Evolutionary conservation across 2,888 invertebrate genomes (phyloP), one percentile per base, ranked within the genome.

Genomic region (Hecatera dysodea): DNA sequence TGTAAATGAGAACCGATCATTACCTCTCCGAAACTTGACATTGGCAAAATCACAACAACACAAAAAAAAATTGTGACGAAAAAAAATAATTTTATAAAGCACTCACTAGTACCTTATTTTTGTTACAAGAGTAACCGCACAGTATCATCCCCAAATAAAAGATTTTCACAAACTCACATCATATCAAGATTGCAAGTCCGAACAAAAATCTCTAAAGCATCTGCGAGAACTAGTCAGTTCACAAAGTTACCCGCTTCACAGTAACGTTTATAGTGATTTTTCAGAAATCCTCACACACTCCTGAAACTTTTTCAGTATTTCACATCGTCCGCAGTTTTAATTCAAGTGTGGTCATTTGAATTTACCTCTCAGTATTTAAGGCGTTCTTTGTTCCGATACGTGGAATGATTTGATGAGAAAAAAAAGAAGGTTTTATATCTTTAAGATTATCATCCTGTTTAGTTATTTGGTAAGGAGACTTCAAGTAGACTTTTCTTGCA

Each of bases 241-340:
- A 72, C 57, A 19, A 76, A 84, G 80, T 82, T 84, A 77, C 68
- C 12, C 27, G 57, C 67, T 72, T 62, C 39, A 42, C 52, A 27
- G 72, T 55, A 61, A 71, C 70, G 60, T 77, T 68, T 29, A 57
- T 27, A 36, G 36, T 69, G 71, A 84, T 82, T 82, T 80, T 82
- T 67, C 52, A 72, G 61, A 84, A 80, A 74, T 82, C 73, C 75
- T 74, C 72, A 72, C 62, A 72, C 68, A 66, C 46, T 53, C 46
- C 52, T 63, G 33, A 59, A 79, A 80, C 57, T 84, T 83, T 60
- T 36, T 46, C 53, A 44, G 55, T 72, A 29, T 72, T 72, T 73
- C 67, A 76, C 65, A 66, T 60, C 52, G 62, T 68, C 60, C 22
- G 56, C 68, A 75, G 76, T 74, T 79, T 69, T 67, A 64, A 64